Evolutionary conservation across 64 coral and sea anemone genomes (phyloP).

Genomic region (Stichodactyla helianthus): DNA sequence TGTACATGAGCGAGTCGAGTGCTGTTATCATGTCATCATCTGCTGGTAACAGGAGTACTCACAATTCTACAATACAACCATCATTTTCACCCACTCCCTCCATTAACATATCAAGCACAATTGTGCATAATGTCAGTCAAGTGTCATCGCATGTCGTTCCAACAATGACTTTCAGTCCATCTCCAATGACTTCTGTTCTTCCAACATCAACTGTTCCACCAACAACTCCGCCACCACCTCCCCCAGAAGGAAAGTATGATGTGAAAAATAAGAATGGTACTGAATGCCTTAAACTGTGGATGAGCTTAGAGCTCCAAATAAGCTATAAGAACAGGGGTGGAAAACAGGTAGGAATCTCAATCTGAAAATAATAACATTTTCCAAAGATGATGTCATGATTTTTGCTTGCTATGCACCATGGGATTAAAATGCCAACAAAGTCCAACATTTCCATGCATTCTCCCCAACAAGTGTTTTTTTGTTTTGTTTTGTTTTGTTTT

Average conservation of each 20-base stretch:
- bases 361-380: too few relatives aligned
- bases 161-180: slow-evolving; percentile 12
- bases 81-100: not conserved
- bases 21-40: not conserved
- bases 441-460: too few relatives aligned
- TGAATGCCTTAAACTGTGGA: slow-evolving; percentile 17
- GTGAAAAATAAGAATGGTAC: not conserved
- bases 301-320: not conserved
- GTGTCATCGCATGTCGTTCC: not conserved
- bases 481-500: too few relatives aligned
- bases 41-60: not conserved
- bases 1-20: not conserved
- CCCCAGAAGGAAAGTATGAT: slow-evolving; percentile 23
- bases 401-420: too few relatives aligned
- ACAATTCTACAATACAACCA: not conserved
- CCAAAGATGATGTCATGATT: too few relatives aligned
- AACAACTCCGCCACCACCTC: not conserved
- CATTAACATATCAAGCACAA: not conserved
- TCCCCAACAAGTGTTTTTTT: too few relatives aligned
- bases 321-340: slow-evolving; percentile 10
- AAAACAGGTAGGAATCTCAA: not conserved
- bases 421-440: too few relatives aligned
- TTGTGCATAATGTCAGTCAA: not conserved
- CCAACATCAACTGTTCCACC: slow-evolving; percentile 2
- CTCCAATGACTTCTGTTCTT: not conserved